Evolutionary conservation across 1,140 invertebrate species (phyloP).

Genomic region (Lithobius niger): DNA sequence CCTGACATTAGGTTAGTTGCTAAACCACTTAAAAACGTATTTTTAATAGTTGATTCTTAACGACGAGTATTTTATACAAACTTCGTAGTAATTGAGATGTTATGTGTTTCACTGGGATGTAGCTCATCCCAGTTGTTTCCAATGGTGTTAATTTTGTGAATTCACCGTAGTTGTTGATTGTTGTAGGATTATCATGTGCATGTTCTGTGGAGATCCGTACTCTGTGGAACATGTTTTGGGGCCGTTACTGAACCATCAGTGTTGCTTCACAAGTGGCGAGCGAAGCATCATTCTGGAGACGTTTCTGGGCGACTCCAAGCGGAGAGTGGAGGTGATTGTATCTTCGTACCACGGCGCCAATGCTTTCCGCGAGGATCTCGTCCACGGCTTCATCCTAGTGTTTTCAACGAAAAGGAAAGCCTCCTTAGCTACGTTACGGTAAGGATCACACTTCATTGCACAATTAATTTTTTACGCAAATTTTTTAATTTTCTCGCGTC

Average conservation of each 20-base stretch:
- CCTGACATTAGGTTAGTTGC: constrained; percentile 69
- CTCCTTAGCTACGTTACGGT: constrained; percentile 83
- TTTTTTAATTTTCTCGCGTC: background rate
- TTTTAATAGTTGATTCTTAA: too few relatives aligned
- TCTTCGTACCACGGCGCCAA: constrained; percentile 91
- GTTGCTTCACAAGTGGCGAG: constrained; percentile 70
- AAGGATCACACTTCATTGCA: constrained; percentile 28
- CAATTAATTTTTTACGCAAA: background rate
- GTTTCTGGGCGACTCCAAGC: constrained; percentile 74
- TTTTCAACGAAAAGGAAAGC: constrained; percentile 92
- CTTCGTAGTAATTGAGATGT: too few relatives aligned
- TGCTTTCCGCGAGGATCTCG: constrained; percentile 78
- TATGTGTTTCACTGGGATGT: too few relatives aligned
- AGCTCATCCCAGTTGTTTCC: too few relatives aligned
- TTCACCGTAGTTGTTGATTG: too few relatives aligned
- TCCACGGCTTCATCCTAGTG: constrained; percentile 91
- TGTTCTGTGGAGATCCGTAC: constrained; percentile 93
- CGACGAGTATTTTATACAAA: too few relatives aligned
- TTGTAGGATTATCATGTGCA: constrained; percentile 90
- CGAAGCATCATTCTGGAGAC: constrained; percentile 80
- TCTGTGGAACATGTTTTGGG: constrained; percentile 76
- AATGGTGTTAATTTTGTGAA: too few relatives aligned
- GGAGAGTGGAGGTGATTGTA: constrained; percentile 72
- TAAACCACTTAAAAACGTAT: too few relatives aligned
- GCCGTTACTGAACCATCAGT: constrained; percentile 74